phyloP scores from a whole-genome alignment of 2,888 invertebrate genomes.

The Aromia moschata region DNA sequence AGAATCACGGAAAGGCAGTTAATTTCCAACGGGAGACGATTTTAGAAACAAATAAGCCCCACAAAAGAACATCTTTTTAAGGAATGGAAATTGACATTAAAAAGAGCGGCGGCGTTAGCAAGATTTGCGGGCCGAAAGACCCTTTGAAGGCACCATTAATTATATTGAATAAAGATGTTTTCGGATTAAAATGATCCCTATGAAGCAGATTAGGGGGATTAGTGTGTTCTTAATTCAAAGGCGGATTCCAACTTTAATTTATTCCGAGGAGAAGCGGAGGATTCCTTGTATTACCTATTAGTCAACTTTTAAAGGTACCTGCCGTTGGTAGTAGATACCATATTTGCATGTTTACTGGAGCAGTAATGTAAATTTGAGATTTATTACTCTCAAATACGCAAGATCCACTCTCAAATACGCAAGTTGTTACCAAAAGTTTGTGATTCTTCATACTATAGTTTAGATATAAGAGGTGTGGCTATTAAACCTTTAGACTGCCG shows the following conservation, averaged over 20 bases:
- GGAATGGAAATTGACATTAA: constrained; percentile 25
- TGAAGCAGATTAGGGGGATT: constrained; percentile 25
- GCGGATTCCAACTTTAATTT: constrained; percentile 19
- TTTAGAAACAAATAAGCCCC: constrained; percentile 20
- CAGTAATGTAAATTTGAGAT: too few relatives aligned
- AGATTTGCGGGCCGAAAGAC: constrained; percentile 15
- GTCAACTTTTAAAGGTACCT: neutral
- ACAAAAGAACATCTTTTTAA: constrained; percentile 23
- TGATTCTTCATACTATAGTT: too few relatives aligned
- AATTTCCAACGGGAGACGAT: constrained; percentile 26
- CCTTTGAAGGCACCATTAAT: constrained; percentile 27
- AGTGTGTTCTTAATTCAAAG: constrained; percentile 16
- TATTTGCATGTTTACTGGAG: too few relatives aligned
- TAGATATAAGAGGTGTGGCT: too few relatives aligned
- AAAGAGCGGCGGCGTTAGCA: constrained; percentile 19
- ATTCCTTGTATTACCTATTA: neutral
- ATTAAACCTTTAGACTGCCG: too few relatives aligned
- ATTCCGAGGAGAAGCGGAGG: constrained; percentile 1
- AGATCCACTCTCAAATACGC: too few relatives aligned
- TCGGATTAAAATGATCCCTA: constrained; percentile 23
- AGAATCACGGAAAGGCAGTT: constrained; percentile 22
- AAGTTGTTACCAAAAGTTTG: too few relatives aligned
- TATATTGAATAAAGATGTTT: constrained; percentile 26
- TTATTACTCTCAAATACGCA: too few relatives aligned
- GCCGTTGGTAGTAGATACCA: too few relatives aligned